Evolutionary conservation across 2,113 vertebrate genomes (phyloP).

Genomic region (Rhabdomys dilectus): DNA sequence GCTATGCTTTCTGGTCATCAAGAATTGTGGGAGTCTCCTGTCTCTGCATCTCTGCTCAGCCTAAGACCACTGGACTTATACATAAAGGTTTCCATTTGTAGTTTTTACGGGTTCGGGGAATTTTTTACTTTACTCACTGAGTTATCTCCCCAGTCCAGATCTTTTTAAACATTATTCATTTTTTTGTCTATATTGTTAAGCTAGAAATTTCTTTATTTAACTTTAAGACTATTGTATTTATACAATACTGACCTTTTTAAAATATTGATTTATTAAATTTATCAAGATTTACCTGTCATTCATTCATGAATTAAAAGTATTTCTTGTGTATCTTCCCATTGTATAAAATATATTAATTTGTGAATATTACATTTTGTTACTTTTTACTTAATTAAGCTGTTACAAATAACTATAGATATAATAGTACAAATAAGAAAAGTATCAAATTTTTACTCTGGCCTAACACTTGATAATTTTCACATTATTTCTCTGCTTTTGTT

Average conservation of each 20-base stretch:
- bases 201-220: neutral
- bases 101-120: no score
- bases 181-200: neutral
- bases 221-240: neutral
- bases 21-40: neutral
- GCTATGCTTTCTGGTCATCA: no score
- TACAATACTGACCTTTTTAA: neutral
- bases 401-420: neutral
- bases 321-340: neutral
- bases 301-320: neutral
- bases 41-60: neutral
- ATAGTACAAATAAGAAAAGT: neutral
- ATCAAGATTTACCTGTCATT: neutral
- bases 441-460: neutral
- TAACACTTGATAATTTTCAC: neutral
- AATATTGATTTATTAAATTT: neutral
- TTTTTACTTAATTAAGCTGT: conserved; percentile 29
- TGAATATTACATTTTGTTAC: neutral
- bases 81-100: no score
- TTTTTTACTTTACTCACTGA: neutral
- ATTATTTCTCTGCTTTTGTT: neutral
- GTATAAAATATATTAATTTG: neutral
- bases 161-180: neutral
- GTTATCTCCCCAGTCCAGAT: neutral
- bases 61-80: neutral